A percentile compares a stretch with the other conserved stretches of the same genome.
Evolutionary conservation across 2,888 invertebrate genomes (phyloP).

Genomic region (Nysson spinosus): DNA sequence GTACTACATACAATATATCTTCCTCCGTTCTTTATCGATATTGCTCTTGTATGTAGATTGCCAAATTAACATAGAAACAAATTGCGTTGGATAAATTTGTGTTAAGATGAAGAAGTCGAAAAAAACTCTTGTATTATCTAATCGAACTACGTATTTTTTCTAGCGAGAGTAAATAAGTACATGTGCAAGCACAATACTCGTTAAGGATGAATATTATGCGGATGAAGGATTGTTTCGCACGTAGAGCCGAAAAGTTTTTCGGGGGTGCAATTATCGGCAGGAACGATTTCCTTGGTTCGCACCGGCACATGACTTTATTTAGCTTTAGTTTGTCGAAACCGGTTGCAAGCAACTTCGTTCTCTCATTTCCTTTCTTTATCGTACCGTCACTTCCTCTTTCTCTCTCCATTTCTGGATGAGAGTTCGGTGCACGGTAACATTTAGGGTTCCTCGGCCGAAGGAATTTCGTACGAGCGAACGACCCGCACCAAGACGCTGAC

Average conservation of each 20-base stretch:
- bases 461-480: constrained; percentile 55
- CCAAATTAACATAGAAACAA: constrained; percentile 61
- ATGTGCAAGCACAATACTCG: constrained; percentile 3
- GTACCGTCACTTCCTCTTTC: too few species aligned
- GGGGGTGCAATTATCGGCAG: constrained; percentile 47
- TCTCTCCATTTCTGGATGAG: constrained; percentile 35
- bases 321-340: constrained; percentile 67
- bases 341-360: constrained; percentile 62
- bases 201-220: constrained; percentile 23
- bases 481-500: constrained; percentile 25
- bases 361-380: background rate
- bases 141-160: too few species aligned
- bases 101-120: too few species aligned
- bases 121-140: too few species aligned
- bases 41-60: constrained; percentile 43
- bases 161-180: too few species aligned
- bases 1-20: background rate
- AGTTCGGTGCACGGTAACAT: constrained; percentile 53
- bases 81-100: constrained; percentile 56
- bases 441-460: constrained; percentile 54
- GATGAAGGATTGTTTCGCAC: constrained; percentile 18
- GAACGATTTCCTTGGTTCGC: constrained; percentile 50
- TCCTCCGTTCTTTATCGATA: constrained; percentile 2
- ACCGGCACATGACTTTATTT: constrained; percentile 64
- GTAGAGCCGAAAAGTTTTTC: constrained; percentile 34